Base-by-base conservation (phyloP, 2,888 invertebrate genomes). In the Xanthorhoe spadicearia region DNA sequence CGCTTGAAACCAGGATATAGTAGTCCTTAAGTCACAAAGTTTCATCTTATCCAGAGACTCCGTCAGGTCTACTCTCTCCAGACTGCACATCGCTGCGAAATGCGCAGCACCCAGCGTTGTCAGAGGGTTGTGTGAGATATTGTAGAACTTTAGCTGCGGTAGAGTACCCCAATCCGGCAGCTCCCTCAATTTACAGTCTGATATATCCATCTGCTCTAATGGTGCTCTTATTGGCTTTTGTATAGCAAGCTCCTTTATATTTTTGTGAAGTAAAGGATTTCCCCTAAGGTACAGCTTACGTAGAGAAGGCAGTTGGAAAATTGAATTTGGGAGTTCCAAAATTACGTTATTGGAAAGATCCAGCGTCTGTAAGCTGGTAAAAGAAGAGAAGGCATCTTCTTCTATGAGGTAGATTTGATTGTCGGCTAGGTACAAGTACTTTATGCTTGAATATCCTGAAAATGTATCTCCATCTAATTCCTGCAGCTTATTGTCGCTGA, bases 71-170 rank as follows among this genome's bases (percentile, higher is more conserved):
- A 96, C 92, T 68, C 87, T 90, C 66, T 87, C 87, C 35, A 96
- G 85, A 66, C 94, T 94, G 81, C 96, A 96, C 87, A 95, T 93
- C 2, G 93, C 85, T 0, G 95, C 94, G 71, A 96, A 90, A 60
- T 94, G 94, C 28, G 90, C 84, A 4, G 94, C 88, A 4, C 85
- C 87, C 0, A 95, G 73, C 1, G 77, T 76, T 0, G 63, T 77
- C 54, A 96, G 86, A 0, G 89, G 86, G 80, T 96, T 96, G 54
- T 86, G 79, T 0, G 96, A 96, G 50, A 95, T 92, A 77, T 96
- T 96, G 64, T 96, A 93, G 56, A 94, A 86, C 61, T 84, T 77
- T 43, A 96, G 79, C 54, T 94, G 93, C 13, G 96, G 94, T 17
- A 95, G 76, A 35, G 89, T 83, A 1, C 95, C 95, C 80, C 96